phyloP scores from a whole-genome alignment of 2,113 vertebrate genomes.

The Gobio gobio region DNA sequence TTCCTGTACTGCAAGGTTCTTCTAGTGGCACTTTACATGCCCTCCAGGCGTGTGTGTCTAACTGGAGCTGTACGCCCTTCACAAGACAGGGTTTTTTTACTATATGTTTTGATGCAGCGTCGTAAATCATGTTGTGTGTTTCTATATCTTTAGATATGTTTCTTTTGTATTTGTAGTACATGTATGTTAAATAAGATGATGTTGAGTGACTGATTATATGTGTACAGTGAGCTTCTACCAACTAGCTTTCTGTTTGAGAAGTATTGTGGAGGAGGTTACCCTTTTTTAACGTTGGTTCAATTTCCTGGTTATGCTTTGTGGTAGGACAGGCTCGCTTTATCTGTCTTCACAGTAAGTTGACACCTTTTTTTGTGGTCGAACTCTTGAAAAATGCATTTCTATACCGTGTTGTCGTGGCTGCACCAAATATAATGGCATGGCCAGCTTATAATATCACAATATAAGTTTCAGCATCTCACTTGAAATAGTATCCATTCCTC shows the following conservation, averaged over 20 bases:
- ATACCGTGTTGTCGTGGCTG: neutral
- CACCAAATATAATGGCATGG: neutral
- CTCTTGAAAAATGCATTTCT: neutral
- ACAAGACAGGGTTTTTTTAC: neutral
- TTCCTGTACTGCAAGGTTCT: neutral
- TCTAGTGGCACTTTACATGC: neutral
- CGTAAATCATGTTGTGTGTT: neutral
- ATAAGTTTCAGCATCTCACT: no score
- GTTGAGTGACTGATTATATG: neutral
- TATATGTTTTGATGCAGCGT: neutral
- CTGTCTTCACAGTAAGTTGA: neutral
- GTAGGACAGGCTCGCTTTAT: slow-evolving; percentile 2
- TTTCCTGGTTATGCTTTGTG: slow-evolving; percentile 29
- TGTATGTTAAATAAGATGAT: neutral
- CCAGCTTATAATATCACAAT: neutral
- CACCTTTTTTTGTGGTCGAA: slow-evolving; percentile 7
- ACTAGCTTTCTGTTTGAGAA: neutral
- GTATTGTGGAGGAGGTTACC: slow-evolving; percentile 2
- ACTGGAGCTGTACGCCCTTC: neutral
- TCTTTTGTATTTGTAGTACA: neutral
- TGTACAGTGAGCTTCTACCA: neutral
- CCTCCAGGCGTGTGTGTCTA: slow-evolving; percentile 3
- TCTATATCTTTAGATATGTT: neutral
- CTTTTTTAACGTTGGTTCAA: neutral
- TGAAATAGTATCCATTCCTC: no score